Conservation (phyloP, 2,113 vertebrate species). For the Xiphophorus couchianus region DNA sequence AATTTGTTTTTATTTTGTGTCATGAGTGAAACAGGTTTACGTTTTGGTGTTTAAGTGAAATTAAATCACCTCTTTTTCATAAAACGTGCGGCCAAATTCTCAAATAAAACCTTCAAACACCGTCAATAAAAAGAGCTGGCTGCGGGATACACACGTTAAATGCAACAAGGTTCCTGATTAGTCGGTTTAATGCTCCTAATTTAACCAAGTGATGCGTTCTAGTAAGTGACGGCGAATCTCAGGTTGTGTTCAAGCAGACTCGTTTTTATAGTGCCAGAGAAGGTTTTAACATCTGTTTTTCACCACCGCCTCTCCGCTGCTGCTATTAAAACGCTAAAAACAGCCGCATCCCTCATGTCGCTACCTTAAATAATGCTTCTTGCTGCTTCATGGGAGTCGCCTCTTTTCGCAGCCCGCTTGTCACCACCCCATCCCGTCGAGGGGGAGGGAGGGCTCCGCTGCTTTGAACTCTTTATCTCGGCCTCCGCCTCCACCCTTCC, state of each 20-base stretch:
- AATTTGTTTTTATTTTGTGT: background rate
- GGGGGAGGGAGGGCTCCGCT: background rate
- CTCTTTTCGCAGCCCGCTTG: background rate
- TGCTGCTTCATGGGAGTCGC: too few species aligned
- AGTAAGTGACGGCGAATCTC: background rate
- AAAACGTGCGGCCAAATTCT: too few species aligned
- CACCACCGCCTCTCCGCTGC: background rate
- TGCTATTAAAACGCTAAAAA: background rate
- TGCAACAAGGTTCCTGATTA: background rate
- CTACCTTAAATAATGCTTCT: background rate
- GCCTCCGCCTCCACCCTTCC: slow-evolving; percentile 27
- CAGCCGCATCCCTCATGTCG: background rate
- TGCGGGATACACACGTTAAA: too few species aligned
- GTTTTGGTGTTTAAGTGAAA: too few species aligned
- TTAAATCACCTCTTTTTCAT: too few species aligned
- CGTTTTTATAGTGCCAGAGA: background rate
- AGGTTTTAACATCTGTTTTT: background rate
- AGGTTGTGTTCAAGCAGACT: background rate
- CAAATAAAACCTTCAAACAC: too few species aligned
- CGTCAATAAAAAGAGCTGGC: too few species aligned
- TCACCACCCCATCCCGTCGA: background rate
- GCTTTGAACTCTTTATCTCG: slow-evolving; percentile 59
- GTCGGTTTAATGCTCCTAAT: background rate
- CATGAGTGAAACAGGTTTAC: background rate
- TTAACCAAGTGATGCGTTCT: background rate